Percentiles rank a stretch among this genome's conserved stretches.
phyloP scores from a whole-genome alignment of 1,140 invertebrate species.

The Elysia chlorotica region DNA sequence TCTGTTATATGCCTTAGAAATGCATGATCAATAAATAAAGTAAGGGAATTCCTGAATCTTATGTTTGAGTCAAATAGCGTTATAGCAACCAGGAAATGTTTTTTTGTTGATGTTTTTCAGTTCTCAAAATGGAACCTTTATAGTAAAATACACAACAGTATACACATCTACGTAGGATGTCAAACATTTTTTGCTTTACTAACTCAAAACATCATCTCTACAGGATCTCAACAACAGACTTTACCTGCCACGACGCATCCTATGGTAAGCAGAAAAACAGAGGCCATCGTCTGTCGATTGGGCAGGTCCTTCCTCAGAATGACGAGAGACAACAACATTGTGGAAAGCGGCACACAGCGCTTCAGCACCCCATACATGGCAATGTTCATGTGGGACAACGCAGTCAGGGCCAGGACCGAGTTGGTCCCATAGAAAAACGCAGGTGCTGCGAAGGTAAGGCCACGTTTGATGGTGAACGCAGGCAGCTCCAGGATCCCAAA shows the following conservation, averaged over 20 bases:
- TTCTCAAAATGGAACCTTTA: too few species aligned
- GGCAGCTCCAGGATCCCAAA: slow-evolving; percentile 52
- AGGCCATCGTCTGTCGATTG: slow-evolving; percentile 49
- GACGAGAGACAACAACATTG: slow-evolving; percentile 60
- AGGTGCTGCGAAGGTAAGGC: slow-evolving; percentile 59
- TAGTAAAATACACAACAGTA: too few species aligned
- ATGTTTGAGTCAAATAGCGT: too few species aligned
- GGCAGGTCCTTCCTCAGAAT: slow-evolving; percentile 61
- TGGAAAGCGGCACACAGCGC: slow-evolving; percentile 64
- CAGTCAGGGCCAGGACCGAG: slow-evolving; percentile 61
- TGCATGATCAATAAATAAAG: too few species aligned
- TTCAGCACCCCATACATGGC: slow-evolving; percentile 68
- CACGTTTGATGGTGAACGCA: slow-evolving; percentile 53
- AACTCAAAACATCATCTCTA: too few species aligned
- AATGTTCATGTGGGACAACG: slow-evolving; percentile 66
- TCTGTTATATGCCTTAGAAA: too few species aligned
- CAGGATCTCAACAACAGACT: too few species aligned
- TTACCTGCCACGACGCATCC: slow-evolving; percentile 65
- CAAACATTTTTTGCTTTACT: too few species aligned
- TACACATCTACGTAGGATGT: too few species aligned
- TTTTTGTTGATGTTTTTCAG: too few species aligned
- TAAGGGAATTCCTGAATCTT: too few species aligned
- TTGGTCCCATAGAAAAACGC: slow-evolving; percentile 64
- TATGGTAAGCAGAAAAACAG: slow-evolving; percentile 59
- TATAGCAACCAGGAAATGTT: too few species aligned